A percentile compares a stretch with the other conserved stretches of the same genome.
These are phyloP conservation scores for Channallabes apus DNA, from an alignment of 2,797 vertebrate genomes.

Conservation along the genomic window DNA sequence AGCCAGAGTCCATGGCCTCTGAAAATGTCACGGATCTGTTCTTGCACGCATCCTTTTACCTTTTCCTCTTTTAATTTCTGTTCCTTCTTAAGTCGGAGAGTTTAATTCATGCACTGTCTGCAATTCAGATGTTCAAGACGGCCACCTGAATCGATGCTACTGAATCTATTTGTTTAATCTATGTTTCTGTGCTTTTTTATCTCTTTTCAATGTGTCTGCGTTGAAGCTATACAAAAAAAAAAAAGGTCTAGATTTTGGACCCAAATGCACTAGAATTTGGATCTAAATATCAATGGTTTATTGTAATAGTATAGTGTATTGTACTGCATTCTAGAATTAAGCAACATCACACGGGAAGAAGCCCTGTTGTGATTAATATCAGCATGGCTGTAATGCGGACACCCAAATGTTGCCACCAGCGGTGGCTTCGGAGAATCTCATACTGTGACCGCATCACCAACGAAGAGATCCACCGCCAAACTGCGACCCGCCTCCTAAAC, in stretches of 20 bases:
- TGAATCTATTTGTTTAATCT: background rate
- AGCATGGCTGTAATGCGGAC: too few species aligned
- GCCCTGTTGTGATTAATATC: too few species aligned
- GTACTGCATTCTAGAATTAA: background rate
- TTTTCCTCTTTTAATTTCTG: background rate
- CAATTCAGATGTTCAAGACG: background rate
- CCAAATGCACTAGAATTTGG: background rate
- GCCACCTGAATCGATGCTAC: background rate
- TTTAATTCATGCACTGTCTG: background rate
- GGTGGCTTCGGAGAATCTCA: too few species aligned
- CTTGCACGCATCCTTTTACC: slow-evolving; percentile 4
- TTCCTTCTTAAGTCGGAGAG: background rate
- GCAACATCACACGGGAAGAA: too few species aligned
- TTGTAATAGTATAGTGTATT: background rate
- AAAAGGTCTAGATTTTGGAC: background rate
- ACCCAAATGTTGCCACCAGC: too few species aligned
- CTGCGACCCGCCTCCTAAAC: too few species aligned
- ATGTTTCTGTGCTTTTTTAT: background rate
- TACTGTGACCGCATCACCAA: too few species aligned
- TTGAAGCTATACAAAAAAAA: background rate
- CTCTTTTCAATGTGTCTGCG: background rate
- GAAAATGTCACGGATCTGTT: slow-evolving; percentile 41
- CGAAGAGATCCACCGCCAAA: too few species aligned
- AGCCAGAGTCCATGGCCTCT: slow-evolving; percentile 25
- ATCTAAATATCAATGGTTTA: background rate